Conservation (phyloP, 2,888 invertebrate genomes). For the Rhaphigaster nebulosa region DNA sequence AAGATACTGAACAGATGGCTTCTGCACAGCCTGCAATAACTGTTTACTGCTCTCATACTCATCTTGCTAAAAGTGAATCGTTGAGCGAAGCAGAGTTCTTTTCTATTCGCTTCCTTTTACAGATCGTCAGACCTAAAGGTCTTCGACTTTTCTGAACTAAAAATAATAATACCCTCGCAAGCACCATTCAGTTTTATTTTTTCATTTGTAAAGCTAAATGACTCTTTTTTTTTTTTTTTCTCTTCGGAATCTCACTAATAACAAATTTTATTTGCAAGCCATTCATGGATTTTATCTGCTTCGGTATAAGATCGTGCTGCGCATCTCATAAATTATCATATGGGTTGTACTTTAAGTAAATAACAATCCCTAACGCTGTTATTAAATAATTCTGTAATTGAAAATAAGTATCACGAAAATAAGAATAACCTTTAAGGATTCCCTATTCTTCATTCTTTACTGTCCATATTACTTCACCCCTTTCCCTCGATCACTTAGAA, state of each 20-base stretch:
- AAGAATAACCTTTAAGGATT: background rate
- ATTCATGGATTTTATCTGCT: too few species aligned
- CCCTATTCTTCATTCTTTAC: background rate
- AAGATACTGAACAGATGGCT: slow-evolving; percentile 28
- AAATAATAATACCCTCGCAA: background rate
- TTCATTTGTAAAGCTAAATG: too few species aligned
- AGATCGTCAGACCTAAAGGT: background rate
- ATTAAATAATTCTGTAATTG: too few species aligned
- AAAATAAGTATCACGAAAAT: too few species aligned
- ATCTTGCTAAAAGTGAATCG: slow-evolving; percentile 16
- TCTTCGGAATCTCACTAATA: too few species aligned
- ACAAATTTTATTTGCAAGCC: too few species aligned
- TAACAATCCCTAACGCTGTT: too few species aligned
- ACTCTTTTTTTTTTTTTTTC: too few species aligned
- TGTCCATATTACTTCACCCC: background rate
- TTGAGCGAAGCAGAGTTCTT: background rate
- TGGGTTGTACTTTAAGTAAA: too few species aligned
- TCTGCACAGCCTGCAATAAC: background rate
- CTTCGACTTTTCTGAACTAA: background rate
- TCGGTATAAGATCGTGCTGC: too few species aligned
- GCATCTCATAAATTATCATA: too few species aligned
- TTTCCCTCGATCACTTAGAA: background rate
- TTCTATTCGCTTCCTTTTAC: background rate
- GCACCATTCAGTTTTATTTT: too few species aligned
- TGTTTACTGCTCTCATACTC: slow-evolving; percentile 4